Evolutionary conservation across 2,113 vertebrate species (phyloP).

Genomic region (Bubo blakistoni): DNA sequence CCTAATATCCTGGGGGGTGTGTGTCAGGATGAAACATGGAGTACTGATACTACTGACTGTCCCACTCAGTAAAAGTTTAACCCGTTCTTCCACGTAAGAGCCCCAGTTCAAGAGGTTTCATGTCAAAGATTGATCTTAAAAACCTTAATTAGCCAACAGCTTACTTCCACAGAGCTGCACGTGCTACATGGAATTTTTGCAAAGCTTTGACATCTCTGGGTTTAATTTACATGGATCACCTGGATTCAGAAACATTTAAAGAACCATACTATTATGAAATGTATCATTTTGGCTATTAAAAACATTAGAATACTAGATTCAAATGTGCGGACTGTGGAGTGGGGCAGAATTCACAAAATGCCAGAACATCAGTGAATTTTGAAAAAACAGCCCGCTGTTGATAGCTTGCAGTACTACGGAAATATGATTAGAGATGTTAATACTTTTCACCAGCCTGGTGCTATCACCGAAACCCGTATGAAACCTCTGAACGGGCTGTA

Average conservation of each 20-base stretch:
- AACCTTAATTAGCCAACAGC: neutral
- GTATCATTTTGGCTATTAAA: neutral
- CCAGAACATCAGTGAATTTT: neutral
- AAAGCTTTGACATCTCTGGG: neutral
- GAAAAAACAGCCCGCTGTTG: neutral
- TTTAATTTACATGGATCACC: neutral
- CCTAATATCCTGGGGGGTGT: rapidly evolving
- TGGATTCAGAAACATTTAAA: neutral
- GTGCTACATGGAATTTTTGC: rapidly evolving
- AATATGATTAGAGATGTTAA: neutral
- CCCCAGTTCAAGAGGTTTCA: neutral
- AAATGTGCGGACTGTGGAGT: rapidly evolving
- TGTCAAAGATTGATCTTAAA: neutral
- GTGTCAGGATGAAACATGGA: neutral
- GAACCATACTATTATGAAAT: rapidly evolving
- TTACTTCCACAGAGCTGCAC: rapidly evolving
- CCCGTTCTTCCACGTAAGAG: neutral
- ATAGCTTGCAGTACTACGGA: neutral
- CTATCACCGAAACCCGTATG: neutral
- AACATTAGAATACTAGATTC: neutral
- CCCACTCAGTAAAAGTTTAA: neutral
- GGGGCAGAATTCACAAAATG: neutral
- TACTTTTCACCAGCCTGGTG: too few species aligned
- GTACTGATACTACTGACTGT: neutral
- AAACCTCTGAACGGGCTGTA: neutral